Base-by-base conservation (phyloP, 2,113 vertebrate genomes). In the Podilymbus podiceps region DNA sequence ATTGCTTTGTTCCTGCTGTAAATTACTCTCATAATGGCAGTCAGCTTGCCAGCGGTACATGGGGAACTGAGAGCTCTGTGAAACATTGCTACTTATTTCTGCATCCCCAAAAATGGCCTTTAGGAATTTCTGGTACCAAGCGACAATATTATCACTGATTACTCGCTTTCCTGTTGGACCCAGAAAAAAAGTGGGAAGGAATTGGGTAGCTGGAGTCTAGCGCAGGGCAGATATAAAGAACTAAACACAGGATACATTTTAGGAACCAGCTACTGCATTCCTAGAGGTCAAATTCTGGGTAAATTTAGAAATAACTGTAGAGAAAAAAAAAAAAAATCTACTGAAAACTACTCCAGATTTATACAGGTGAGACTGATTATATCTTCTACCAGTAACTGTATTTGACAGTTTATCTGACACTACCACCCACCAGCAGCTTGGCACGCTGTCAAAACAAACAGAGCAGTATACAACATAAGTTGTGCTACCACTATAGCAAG, bases 341-440 rank as follows among this genome's bases (percentile, higher is more conserved):
- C 31, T 38, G 40, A 50, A 88, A 91, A 81, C 11, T 30, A 49
- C 16, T 75, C 38, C 84, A 89, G 46, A 84, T 90, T 91, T 81
- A 62, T 20, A 13, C 13, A 87, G 82, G 90, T 85, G 11, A 2
- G 58, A 62, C 17, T 38, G 72, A 76, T 40, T 44, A 30, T 46
- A 49, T 60, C 80, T 85, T 50, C 47, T 47, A 85, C 40, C 15
- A 90, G 20, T 25, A 73, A 76, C 62, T 69, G 63, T 75, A 76
- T 63, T 85, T 81, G 91, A 92, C 93, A 94, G 85, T 95, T 95
- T 86, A 84, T 90, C 71, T 83, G 87, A 84, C 85, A 85, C 80
- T 62, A 24, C 83, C 86, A 64, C 90, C 90, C 85, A 88, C 94
- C 81, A 86, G 74, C 82, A 82, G 62, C 86, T 64, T 73, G 73